Base-by-base conservation (phyloP, 2,888 invertebrate genomes). In the Macropis europaea region DNA sequence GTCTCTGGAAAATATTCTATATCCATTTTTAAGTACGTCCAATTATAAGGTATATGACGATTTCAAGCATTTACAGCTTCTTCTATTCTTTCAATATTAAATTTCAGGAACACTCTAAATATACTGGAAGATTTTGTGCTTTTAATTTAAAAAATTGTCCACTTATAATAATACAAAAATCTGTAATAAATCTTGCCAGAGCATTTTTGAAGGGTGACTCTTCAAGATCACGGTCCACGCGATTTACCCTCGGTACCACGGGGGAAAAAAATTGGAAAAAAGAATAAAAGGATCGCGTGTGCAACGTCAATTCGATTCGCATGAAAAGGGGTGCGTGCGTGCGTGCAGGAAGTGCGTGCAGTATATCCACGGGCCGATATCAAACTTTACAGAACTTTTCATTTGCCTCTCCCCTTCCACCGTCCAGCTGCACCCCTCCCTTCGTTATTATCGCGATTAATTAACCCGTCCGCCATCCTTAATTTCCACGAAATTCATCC, bases 301-400 rank as follows among this genome's bases (percentile, higher is more conserved):
- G 67, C 64, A 30, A 48, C 54, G 53, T 59, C 73, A 67, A 75
- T 77, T 64, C 63, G 60, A 45, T 48, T 59, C 57, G 60, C 73
- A 54, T 15, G 48, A 53, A 71, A 64, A 34, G 42, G 61, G 38
- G 15, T 11, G 45, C 24, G 63, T 74, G 74, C 73, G 78, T 78
- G 67, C 42, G 62, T 54, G 66, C 72, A 47, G 79, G 74, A 79
- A 79, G 77, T 72, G 71, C 76, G 69, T 73, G 66, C 71, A 40
- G 48, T 32, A 40, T 60, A 71, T 32, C 48, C 56, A 17, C 45
- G 43, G 43, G 30, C 50, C 50, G 73, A 62, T 77, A 77, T 66
- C 56, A 62, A 69, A 68, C 76, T 73, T 75, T 45, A 24, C 61
- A 34, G 60, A 80, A 80, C 61, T 80, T 80, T 76, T 76, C 80